Evolutionary conservation across 2,888 invertebrate species (phyloP).

Genomic region (Drosophila greeni): DNA sequence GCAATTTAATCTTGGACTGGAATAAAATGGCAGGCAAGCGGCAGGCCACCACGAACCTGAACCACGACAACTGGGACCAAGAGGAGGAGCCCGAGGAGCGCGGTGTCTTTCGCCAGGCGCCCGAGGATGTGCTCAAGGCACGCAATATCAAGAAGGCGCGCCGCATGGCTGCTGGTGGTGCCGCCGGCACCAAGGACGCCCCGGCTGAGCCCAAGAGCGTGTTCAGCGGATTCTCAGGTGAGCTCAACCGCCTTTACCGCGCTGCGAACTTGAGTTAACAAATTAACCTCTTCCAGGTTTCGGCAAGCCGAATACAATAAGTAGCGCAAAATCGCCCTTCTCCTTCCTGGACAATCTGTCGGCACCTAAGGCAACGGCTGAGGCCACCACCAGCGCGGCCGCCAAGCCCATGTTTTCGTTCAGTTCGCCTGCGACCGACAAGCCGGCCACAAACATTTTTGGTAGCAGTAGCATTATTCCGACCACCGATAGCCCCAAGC

Average conservation of each 20-base stretch:
- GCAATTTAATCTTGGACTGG: constrained; percentile 1
- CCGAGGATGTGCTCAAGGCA: constrained; percentile 85
- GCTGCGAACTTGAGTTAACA: too few species aligned
- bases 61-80: constrained; percentile 91
- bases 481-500: constrained; percentile 1
- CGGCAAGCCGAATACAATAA: constrained; percentile 58
- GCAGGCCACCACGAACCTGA: constrained; percentile 86
- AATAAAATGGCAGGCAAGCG: constrained; percentile 85
- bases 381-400: constrained; percentile 6
- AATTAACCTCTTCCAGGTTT: constrained; percentile 59
- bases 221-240: constrained; percentile 85
- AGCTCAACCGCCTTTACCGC: background rate
- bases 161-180: constrained; percentile 69
- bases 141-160: constrained; percentile 90
- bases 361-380: constrained; percentile 6
- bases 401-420: constrained; percentile 25
- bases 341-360: constrained; percentile 74
- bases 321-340: constrained; percentile 66
- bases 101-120: constrained; percentile 85
- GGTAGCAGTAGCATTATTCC: constrained; percentile 9
- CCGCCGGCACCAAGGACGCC: constrained; percentile 37
- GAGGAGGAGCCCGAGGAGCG: constrained; percentile 88
- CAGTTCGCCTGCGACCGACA: background rate
- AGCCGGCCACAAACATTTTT: constrained; percentile 5
- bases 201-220: constrained; percentile 78